A percentile compares a stretch with the other conserved stretches of the same genome.
Evolutionary conservation across 1,140 invertebrate genomes (phyloP).

Genomic region (Zaprionus inermis): DNA sequence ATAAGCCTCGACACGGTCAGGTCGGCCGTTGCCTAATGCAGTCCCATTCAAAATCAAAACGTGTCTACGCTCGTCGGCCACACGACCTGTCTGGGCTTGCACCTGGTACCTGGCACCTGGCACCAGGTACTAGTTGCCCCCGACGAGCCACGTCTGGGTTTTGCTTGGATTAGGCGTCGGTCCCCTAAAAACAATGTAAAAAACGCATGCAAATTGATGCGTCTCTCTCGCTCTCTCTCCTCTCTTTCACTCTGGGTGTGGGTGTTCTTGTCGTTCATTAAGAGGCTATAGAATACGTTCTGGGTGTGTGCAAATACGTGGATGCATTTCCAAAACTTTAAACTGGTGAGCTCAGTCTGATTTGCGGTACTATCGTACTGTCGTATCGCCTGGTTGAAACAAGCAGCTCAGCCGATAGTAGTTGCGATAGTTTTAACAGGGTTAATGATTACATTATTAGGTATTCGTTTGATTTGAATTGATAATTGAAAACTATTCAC

Average conservation of each 20-base stretch:
- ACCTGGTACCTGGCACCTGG: constrained; percentile 15
- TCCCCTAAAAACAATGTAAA: constrained; percentile 31
- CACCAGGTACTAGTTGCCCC: neutral
- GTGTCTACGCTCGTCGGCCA: constrained; percentile 46
- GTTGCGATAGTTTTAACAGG: neutral
- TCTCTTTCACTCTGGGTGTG: neutral
- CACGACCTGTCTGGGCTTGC: neutral
- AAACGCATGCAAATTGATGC: constrained; percentile 6
- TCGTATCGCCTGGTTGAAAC: neutral
- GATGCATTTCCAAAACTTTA: neutral
- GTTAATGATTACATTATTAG: neutral
- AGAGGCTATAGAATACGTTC: constrained; percentile 44
- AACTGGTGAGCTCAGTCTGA: neutral
- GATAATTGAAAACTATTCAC: neutral
- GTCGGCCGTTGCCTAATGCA: constrained; percentile 58
- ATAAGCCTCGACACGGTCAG: constrained; percentile 55
- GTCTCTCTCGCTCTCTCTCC: neutral
- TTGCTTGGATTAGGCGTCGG: constrained; percentile 30
- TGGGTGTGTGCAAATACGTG: neutral
- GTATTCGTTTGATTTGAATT: neutral
- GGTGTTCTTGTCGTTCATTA: constrained; percentile 52
- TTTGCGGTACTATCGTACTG: neutral
- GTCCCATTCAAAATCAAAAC: constrained; percentile 79
- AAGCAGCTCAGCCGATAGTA: neutral
- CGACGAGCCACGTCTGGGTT: constrained; percentile 3